Base-by-base conservation (phyloP, 2,888 invertebrate genomes). In the Eupithecia abbreviata region DNA sequence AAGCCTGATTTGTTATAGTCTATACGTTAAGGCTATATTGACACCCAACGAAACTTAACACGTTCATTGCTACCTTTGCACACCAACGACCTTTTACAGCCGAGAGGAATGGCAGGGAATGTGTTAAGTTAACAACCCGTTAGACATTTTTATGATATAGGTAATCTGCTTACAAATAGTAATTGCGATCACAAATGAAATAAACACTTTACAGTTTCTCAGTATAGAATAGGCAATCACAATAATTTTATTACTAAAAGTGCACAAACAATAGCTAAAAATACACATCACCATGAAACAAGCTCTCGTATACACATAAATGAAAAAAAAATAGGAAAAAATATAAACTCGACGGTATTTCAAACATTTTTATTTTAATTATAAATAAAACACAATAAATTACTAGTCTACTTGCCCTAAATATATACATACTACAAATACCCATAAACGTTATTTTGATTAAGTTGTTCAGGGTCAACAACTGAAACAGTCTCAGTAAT, bases 401-500 rank as follows among this genome's bases (percentile, higher is more conserved):
- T 62, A 62, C 62, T 18, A 62, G 4, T 30, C 62, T 62, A 62
- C 30, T 3, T 10, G 30, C 30, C 18, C 30, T 30, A 58, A 55
- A 58, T 55, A 18, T 18, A 18, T 0, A 4, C 4, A 10, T 12
- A 10, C 62, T 62, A 62, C 62, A 30, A 62, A 13, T 55, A 66
- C 30, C 43, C 58, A 62, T 66, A 42, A 10, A 71, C 18, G 2
- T 62, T 45, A 45, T n/a, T 69, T 13, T 72, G 72, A 10, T 55
- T 58, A 0, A 74, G 49, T 41, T 72, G 82, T 0, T 81, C 80
- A 18, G 81, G 79, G 72, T 86, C 84, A 12, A 90, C 73, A 10
- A 86, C 79, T 0, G 86, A 84, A 0, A 88, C 83, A 3, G 86
- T 85, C 77, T 90, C 90, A 0, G 87, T 85, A n/a, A 88, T 82